Conservation (phyloP, 1,140 invertebrate species). For the Philopotamus ludificatus region DNA sequence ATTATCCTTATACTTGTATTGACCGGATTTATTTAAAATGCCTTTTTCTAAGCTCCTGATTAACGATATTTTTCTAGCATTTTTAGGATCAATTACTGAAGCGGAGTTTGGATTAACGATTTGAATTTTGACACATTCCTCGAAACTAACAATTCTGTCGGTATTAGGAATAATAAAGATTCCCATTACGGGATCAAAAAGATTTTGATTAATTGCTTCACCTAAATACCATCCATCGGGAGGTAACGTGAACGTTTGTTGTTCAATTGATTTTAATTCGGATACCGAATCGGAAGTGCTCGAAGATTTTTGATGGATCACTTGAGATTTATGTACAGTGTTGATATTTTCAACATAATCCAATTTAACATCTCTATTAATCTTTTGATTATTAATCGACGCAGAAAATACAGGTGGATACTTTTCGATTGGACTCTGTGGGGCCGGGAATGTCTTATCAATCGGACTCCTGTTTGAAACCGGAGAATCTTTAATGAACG, state of each 20-base stretch:
- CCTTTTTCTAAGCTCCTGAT: conserved; percentile 74
- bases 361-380: background rate
- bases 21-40: conserved; percentile 75
- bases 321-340: conserved; percentile 34
- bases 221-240: conserved; percentile 76
- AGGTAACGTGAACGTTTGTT: conserved; percentile 64
- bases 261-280: conserved; percentile 45
- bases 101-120: conserved; percentile 83
- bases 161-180: conserved; percentile 86
- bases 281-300: conserved; percentile 52
- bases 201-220: conserved; percentile 72
- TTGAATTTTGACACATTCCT: conserved; percentile 82
- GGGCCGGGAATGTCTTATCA: background rate
- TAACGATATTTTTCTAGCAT: conserved; percentile 68
- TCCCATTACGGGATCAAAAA: conserved; percentile 80
- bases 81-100: conserved; percentile 72
- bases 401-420: background rate
- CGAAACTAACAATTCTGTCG: conserved; percentile 79
- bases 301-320: conserved; percentile 48
- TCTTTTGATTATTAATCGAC: background rate
- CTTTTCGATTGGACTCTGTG: background rate
- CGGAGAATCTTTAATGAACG: conserved; percentile 52
- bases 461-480: background rate
- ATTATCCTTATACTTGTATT: conserved; percentile 62
- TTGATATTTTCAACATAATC: background rate